These are phyloP conservation scores for Platyrinchus mystaceus DNA, from an alignment of 2,797 vertebrate genomes.

Conservation along the genomic window DNA sequence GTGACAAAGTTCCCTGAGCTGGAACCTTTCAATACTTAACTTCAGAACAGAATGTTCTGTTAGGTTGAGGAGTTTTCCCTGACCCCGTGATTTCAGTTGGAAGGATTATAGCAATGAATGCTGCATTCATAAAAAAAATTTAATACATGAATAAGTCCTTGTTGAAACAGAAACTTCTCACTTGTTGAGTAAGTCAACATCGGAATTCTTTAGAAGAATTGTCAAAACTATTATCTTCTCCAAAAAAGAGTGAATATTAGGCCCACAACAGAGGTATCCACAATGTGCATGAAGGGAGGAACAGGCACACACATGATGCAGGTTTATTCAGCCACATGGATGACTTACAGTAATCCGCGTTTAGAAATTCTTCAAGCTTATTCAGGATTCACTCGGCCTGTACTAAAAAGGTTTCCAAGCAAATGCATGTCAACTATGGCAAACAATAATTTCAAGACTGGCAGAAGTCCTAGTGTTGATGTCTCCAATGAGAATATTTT, in stretches of 20 bases:
- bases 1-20: neutral
- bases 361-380: neutral
- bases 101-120: constrained; percentile 20
- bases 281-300: neutral
- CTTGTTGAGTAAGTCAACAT: neutral
- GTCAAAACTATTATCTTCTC: neutral
- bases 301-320: neutral
- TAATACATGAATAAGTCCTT: neutral
- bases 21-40: neutral
- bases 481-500: neutral
- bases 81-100: neutral
- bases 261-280: neutral
- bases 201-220: neutral
- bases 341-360: neutral
- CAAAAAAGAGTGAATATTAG: neutral
- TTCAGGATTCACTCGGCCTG: neutral
- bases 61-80: neutral
- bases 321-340: neutral
- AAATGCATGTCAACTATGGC: neutral
- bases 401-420: neutral
- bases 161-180: neutral
- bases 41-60: constrained; percentile 8
- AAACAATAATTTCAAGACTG: neutral
- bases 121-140: neutral
- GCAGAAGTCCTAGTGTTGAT: neutral